These are phyloP conservation scores for Coleophora flavipennella DNA, from an alignment of 2,888 invertebrate genomes.

Conservation along the genomic window DNA sequence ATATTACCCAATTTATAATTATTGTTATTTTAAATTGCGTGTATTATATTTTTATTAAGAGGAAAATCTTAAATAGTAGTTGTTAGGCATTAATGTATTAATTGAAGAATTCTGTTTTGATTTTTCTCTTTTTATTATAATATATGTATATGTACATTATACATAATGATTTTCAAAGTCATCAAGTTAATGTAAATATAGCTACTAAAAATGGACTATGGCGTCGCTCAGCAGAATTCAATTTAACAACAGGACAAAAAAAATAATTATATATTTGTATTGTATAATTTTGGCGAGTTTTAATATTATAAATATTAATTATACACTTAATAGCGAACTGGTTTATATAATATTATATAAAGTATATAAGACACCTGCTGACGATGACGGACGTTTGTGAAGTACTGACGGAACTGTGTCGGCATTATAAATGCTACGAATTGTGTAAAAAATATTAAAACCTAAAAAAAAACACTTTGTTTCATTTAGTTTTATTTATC, in stretches of 20 bases:
- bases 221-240: constrained; percentile 55
- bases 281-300: constrained; percentile 53
- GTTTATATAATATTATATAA: constrained; percentile 35
- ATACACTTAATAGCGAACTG: constrained; percentile 38
- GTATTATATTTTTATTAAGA: constrained; percentile 71
- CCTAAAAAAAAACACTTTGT: constrained; percentile 59
- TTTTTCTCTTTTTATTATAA: constrained; percentile 68
- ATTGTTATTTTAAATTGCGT: constrained; percentile 57
- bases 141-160: constrained; percentile 67
- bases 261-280: constrained; percentile 63
- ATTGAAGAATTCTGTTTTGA: constrained; percentile 71
- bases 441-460: constrained; percentile 75
- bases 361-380: constrained; percentile 36
- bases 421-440: constrained; percentile 74
- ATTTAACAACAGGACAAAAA: constrained; percentile 33
- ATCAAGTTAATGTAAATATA: constrained; percentile 68
- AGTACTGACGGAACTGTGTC: constrained; percentile 51
- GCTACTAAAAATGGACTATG: constrained; percentile 44
- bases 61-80: constrained; percentile 69
- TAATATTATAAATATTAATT: constrained; percentile 35
- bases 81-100: constrained; percentile 70
- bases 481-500: constrained; percentile 43
- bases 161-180: constrained; percentile 62
- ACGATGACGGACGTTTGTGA: constrained; percentile 33
- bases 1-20: constrained; percentile 39